phyloP scores from a whole-genome alignment of 2,797 vertebrate species.

The Sciurus vulgaris region DNA sequence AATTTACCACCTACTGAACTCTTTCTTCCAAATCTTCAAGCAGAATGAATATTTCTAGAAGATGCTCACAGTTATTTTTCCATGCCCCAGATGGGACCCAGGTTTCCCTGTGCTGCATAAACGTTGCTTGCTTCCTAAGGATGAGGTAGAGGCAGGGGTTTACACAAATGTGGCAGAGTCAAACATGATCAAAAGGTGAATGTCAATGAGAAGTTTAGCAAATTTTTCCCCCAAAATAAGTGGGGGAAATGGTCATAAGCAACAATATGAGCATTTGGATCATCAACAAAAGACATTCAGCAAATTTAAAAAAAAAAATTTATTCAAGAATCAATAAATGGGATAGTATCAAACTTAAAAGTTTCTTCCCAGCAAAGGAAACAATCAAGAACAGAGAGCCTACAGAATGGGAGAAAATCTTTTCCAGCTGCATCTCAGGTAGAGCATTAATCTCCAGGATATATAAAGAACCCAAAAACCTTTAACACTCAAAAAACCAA shows the following conservation, averaged over 20 bases:
- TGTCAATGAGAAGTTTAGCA: not conserved
- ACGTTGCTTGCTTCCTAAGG: not conserved
- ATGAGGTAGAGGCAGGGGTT: too few relatives aligned
- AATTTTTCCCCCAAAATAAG: not conserved
- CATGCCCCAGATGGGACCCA: too few relatives aligned
- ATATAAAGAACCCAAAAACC: too few relatives aligned
- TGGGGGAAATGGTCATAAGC: not conserved
- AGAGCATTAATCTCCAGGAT: too few relatives aligned
- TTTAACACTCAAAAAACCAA: too few relatives aligned
- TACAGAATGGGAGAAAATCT: too few relatives aligned
- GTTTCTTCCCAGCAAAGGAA: too few relatives aligned
- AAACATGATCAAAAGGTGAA: not conserved
- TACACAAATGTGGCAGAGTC: not conserved
- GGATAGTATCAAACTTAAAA: too few relatives aligned
- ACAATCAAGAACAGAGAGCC: too few relatives aligned
- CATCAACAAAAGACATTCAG: not conserved
- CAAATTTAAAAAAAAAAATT: not conserved
- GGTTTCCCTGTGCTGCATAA: not conserved
- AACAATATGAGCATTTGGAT: not conserved
- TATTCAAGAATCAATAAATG: not conserved
- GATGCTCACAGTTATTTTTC: not conserved
- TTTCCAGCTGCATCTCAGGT: too few relatives aligned
- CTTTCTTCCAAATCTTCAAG: conserved; percentile 11
- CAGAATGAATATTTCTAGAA: not conserved
- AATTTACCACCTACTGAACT: not conserved